phyloP scores from a whole-genome alignment of 30 jellyfish, hydroid and myxozoan species.

The Aurelia aurita complex sp. Pacific region DNA sequence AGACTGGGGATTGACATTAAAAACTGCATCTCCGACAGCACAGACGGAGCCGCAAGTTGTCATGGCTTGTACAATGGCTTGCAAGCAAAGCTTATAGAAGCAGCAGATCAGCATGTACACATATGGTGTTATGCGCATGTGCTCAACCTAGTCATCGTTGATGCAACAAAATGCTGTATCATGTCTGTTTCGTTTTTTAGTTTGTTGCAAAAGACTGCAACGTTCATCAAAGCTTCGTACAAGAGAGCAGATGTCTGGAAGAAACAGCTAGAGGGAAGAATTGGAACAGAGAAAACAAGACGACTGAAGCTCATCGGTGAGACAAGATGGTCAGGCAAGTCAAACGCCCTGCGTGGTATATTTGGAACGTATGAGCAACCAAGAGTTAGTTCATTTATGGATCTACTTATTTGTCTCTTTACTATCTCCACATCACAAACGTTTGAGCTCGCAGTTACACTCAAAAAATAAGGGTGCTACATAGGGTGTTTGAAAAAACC shows the following conservation, averaged over 20 bases:
- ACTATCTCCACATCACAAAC: constrained; percentile 3
- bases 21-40: constrained; percentile 18
- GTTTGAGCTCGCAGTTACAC: not conserved
- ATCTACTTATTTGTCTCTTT: too few species aligned
- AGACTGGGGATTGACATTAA: constrained; percentile 6
- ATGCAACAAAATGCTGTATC: too few species aligned
- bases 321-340: too few species aligned
- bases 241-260: constrained; percentile 2
- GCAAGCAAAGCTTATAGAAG: constrained; percentile 6
- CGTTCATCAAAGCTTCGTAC: constrained; percentile 5
- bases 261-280: not conserved
- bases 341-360: too few species aligned
- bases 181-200: too few species aligned
- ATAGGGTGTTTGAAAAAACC: too few species aligned
- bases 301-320: constrained; percentile 10
- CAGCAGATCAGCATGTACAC: constrained; percentile 5
- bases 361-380: not conserved
- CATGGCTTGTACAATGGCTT: too few species aligned
- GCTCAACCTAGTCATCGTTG: too few species aligned
- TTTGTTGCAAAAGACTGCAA: not conserved
- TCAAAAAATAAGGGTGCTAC: too few species aligned
- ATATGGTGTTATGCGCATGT: constrained; percentile 3
- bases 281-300: not conserved
- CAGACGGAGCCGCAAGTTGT: too few species aligned
- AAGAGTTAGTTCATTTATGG: not conserved